Conservation (phyloP, 2,797 vertebrate species). For the Channallabes apus region DNA sequence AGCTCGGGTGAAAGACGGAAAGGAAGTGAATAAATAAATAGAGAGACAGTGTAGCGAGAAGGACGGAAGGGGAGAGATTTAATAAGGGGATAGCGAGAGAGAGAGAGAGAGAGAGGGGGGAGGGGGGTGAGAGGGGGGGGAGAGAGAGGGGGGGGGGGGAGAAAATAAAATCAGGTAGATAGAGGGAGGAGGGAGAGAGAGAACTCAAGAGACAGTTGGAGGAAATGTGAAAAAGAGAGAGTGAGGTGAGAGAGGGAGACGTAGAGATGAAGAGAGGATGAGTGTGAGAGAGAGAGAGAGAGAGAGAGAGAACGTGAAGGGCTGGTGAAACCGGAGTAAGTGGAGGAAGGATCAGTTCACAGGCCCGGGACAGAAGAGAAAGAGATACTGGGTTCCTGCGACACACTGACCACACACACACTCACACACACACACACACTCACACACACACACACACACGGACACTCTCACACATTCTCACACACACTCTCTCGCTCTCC, state of each 20-base stretch:
- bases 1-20: not conserved
- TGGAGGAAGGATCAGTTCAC: constrained; percentile 38
- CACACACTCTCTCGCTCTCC: not conserved
- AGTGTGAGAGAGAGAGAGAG: not conserved
- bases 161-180: not conserved
- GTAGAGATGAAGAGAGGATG: not conserved
- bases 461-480: not conserved
- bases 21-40: not conserved
- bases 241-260: not conserved
- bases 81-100: not conserved
- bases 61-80: not conserved
- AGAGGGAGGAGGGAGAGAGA: no score
- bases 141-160: not conserved
- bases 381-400: constrained; percentile 25
- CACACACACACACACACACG: not conserved
- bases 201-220: not conserved
- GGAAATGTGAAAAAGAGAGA: not conserved
- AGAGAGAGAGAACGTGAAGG: constrained; percentile 20
- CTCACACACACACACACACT: constrained; percentile 2
- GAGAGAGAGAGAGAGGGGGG: no score
- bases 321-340: constrained; percentile 40
- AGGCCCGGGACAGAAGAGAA: constrained; percentile 28
- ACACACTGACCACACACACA: constrained; percentile 23
- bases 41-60: not conserved
- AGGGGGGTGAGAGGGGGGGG: no score